Evolutionary conservation across 2,888 invertebrate genomes (phyloP).

Genomic region (Philaethria dido): DNA sequence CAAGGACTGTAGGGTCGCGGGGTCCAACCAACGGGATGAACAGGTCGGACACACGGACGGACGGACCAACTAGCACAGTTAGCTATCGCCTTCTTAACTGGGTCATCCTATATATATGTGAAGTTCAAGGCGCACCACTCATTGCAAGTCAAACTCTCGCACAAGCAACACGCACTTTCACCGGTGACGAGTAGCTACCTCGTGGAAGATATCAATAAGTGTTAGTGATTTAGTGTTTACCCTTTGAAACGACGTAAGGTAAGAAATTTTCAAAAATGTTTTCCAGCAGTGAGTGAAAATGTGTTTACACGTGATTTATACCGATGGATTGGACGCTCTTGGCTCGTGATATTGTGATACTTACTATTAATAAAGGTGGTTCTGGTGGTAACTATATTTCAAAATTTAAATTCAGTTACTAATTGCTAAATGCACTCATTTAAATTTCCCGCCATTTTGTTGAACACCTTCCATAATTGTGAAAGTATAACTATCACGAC

Average conservation of each 20-base stretch:
- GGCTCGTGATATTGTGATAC: constrained; percentile 35
- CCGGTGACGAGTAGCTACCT: constrained; percentile 67
- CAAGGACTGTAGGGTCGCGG: constrained; percentile 55
- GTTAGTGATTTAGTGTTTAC: constrained; percentile 75
- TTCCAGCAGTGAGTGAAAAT: constrained; percentile 55
- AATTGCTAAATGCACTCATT: constrained; percentile 4
- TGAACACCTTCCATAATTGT: constrained; percentile 39
- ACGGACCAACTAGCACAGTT: constrained; percentile 76
- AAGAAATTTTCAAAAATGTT: constrained; percentile 57
- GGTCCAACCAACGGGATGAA: constrained; percentile 66
- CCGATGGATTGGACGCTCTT: constrained; percentile 42
- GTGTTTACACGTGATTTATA: constrained; percentile 52
- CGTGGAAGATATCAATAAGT: constrained; percentile 64
- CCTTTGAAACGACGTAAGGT: constrained; percentile 67
- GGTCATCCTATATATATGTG: constrained; percentile 93
- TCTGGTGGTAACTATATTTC: constrained; percentile 41
- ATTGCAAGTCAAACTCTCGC: constrained; percentile 81
- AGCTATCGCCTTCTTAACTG: constrained; percentile 85
- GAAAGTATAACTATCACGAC: constrained; percentile 38
- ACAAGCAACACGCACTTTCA: constrained; percentile 79
- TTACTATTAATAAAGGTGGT: constrained; percentile 29
- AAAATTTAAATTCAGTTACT: constrained; percentile 5
- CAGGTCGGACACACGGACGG: constrained; percentile 67
- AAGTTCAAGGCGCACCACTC: constrained; percentile 91
- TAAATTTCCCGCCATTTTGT: constrained; percentile 32